Evolutionary conservation across 2,888 invertebrate genomes (phyloP).

Genomic region (Cinara cedri): DNA sequence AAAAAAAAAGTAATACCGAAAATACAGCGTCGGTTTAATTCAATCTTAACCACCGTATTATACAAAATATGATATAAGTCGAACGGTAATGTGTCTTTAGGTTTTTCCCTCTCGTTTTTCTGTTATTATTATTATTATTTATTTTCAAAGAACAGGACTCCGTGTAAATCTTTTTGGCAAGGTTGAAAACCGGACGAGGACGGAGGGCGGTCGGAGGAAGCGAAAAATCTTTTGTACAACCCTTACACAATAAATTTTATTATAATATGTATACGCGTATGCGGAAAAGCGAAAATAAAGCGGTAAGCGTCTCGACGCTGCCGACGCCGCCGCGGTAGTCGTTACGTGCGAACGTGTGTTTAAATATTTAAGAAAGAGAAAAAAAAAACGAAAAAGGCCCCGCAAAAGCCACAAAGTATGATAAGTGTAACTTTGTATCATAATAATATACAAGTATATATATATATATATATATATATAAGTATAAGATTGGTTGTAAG

Average conservation of each 20-base stretch:
- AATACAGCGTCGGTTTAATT: too few species aligned
- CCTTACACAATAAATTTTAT: constrained; percentile 15
- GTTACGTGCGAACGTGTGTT: neutral
- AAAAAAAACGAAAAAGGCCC: constrained; percentile 5
- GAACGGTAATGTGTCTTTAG: too few species aligned
- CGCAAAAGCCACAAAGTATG: constrained; percentile 21
- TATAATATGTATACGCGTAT: too few species aligned
- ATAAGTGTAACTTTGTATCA: constrained; percentile 23
- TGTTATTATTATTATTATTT: too few species aligned
- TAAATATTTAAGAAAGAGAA: constrained; percentile 31
- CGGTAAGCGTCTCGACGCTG: too few species aligned
- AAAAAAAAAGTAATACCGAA: too few species aligned
- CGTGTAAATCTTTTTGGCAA: constrained; percentile 8
- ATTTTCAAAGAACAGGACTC: neutral
- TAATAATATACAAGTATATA: neutral
- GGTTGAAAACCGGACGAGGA: too few species aligned
- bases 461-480: constrained; percentile 7
- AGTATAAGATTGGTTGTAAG: neutral
- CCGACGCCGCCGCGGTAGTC: neutral
- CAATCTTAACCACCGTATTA: too few species aligned
- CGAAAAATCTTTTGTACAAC: neutral
- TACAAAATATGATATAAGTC: too few species aligned
- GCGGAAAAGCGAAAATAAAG: neutral
- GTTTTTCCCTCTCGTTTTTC: too few species aligned
- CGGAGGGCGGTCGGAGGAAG: too few species aligned